Evolutionary conservation across 2,888 invertebrate genomes (phyloP).

Genomic region (Caenorhabditis virilis): DNA sequence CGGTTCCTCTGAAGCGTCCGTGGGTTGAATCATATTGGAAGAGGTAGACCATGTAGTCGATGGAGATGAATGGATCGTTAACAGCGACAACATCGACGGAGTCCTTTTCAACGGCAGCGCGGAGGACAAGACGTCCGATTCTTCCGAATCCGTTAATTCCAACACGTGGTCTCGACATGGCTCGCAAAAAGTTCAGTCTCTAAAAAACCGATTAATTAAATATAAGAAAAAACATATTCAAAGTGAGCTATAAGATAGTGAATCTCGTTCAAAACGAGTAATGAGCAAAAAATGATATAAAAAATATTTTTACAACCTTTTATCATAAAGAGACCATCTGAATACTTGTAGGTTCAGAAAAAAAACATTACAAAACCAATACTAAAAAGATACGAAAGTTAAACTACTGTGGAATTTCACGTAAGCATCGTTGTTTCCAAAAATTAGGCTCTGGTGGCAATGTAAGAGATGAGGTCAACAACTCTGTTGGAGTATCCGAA

Average conservation of each 20-base stretch:
- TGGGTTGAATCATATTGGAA: slow-evolving; percentile 90
- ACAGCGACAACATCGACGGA: slow-evolving; percentile 77
- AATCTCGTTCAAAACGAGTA: not conserved
- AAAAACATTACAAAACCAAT: no score
- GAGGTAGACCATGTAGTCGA: slow-evolving; percentile 85
- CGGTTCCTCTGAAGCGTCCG: slow-evolving; percentile 88
- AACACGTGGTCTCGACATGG: slow-evolving; percentile 69
- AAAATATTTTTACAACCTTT: slow-evolving; percentile 28
- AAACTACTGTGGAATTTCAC: not conserved
- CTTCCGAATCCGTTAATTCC: slow-evolving; percentile 94
- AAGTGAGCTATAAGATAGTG: not conserved
- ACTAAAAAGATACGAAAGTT: not conserved
- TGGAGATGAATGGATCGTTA: slow-evolving; percentile 94
- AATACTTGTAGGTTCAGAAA: slow-evolving; percentile 23
- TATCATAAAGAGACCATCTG: slow-evolving; percentile 34
- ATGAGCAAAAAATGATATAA: not conserved
- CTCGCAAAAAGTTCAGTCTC: slow-evolving; percentile 4
- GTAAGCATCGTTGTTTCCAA: not conserved
- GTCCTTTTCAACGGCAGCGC: slow-evolving; percentile 82
- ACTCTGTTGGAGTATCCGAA: slow-evolving; percentile 96
- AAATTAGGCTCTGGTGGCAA: slow-evolving; percentile 72
- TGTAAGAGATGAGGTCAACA: slow-evolving; percentile 91
- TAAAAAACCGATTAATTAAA: not conserved
- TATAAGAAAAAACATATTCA: slow-evolving; percentile 11
- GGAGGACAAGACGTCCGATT: slow-evolving; percentile 87